Conservation (phyloP, 2,113 vertebrate species). For the Passer montanus region DNA sequence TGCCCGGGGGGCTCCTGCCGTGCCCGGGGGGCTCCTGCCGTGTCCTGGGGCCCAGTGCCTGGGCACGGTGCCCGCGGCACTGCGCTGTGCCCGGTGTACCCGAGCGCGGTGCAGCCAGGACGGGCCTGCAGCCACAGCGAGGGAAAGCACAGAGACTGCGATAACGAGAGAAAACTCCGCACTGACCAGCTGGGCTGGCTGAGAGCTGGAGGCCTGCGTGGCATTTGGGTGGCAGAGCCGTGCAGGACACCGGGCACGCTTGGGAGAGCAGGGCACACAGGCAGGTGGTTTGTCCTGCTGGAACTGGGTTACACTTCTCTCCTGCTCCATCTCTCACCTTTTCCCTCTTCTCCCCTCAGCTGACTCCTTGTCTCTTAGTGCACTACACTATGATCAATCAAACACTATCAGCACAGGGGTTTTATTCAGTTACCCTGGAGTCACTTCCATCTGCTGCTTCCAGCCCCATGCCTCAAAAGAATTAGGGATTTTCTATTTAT, state of each 20-base stretch:
- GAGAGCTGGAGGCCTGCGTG: background rate
- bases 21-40: too few relatives aligned
- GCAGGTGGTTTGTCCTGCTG: background rate
- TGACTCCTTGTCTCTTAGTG: background rate
- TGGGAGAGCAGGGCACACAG: background rate
- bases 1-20: too few relatives aligned
- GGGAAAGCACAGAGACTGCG: background rate
- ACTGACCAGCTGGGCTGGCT: too few relatives aligned
- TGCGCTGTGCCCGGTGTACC: fast-evolving
- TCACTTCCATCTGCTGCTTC: background rate
- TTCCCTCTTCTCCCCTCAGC: background rate
- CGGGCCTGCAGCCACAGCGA: fast-evolving
- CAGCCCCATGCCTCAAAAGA: background rate
- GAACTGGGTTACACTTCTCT: background rate
- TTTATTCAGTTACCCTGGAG: background rate
- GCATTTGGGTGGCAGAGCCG: background rate
- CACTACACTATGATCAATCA: background rate
- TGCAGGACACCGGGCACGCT: background rate
- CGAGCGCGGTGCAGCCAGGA: fast-evolving
- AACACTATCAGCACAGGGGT: background rate
- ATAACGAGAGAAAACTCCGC: fast-evolving
- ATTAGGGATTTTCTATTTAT: slow-evolving; percentile 64
- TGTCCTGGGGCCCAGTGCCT: too few relatives aligned
- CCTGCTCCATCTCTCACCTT: background rate
- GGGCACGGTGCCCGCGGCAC: background rate